Evolutionary conservation across 2,797 vertebrate genomes (phyloP).

Genomic region (Calcarius lapponicus): DNA sequence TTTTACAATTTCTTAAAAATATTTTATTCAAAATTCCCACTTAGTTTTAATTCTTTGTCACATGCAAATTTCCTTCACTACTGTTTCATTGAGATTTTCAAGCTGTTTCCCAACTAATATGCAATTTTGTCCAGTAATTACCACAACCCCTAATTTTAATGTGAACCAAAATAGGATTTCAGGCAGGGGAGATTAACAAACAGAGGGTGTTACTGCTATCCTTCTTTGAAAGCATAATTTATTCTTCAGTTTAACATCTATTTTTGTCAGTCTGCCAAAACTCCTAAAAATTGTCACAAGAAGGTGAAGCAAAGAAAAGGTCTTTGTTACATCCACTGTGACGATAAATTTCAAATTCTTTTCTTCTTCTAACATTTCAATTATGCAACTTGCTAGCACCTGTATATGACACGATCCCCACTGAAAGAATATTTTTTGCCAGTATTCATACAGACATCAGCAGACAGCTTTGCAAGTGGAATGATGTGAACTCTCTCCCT

Average conservation of each 20-base stretch:
- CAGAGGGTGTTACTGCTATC: background rate
- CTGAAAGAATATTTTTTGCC: background rate
- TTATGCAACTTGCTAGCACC: background rate
- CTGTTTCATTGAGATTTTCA: background rate
- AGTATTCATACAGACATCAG: background rate
- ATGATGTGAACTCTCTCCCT: background rate
- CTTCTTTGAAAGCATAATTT: constrained; percentile 13
- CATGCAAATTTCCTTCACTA: background rate
- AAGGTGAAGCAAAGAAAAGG: constrained; percentile 8
- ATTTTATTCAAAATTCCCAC: background rate
- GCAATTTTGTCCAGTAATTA: background rate
- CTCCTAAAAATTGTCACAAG: background rate
- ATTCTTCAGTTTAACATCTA: constrained; percentile 10
- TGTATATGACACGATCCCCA: background rate
- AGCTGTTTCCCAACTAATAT: background rate
- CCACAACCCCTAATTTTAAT: background rate
- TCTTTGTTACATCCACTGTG: background rate
- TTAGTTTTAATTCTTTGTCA: background rate
- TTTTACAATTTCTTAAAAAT: background rate
- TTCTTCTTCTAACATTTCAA: background rate
- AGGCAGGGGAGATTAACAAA: background rate
- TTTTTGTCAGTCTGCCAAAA: constrained; percentile 30
- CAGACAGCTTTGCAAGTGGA: background rate
- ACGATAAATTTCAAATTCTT: background rate
- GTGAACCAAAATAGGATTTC: background rate